Conservation (phyloP, 2,888 invertebrate genomes). For the Hyalella azteca region DNA sequence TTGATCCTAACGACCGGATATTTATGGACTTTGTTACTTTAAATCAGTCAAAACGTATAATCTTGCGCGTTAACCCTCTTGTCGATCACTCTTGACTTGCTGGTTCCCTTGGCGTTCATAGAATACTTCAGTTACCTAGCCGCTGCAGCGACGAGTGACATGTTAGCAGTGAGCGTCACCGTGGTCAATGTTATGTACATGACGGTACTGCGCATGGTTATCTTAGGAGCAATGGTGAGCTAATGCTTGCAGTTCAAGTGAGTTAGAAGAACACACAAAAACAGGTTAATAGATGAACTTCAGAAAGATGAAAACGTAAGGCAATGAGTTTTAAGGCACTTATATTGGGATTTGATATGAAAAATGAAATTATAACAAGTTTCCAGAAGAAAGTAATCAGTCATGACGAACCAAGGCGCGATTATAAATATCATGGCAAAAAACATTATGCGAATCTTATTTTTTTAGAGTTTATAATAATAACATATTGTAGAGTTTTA, state of each 20-base stretch:
- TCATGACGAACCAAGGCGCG: no score
- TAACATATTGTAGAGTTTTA: no score
- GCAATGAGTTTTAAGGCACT: no score
- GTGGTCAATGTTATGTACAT: neutral
- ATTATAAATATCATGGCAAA: no score
- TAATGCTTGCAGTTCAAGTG: neutral
- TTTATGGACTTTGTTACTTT: neutral
- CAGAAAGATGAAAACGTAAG: no score
- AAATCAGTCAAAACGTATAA: neutral
- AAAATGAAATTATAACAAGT: no score
- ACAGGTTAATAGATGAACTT: no score
- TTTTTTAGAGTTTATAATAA: no score
- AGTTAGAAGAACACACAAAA: neutral
- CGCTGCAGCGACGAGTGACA: neutral
- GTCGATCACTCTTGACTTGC: neutral
- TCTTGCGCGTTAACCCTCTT: neutral
- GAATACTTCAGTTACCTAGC: slow-evolving; percentile 1
- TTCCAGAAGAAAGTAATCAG: no score
- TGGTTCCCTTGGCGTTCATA: neutral
- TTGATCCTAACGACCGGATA: neutral
- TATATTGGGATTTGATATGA: no score
- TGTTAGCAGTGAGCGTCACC: neutral
- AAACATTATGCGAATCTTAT: no score
- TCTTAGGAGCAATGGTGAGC: neutral
- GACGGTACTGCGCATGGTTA: neutral